A percentile compares a stretch with the other conserved stretches of the same genome.
Conservation (phyloP, 2,113 vertebrate genomes). For the Aphelocoma coerulescens region DNA sequence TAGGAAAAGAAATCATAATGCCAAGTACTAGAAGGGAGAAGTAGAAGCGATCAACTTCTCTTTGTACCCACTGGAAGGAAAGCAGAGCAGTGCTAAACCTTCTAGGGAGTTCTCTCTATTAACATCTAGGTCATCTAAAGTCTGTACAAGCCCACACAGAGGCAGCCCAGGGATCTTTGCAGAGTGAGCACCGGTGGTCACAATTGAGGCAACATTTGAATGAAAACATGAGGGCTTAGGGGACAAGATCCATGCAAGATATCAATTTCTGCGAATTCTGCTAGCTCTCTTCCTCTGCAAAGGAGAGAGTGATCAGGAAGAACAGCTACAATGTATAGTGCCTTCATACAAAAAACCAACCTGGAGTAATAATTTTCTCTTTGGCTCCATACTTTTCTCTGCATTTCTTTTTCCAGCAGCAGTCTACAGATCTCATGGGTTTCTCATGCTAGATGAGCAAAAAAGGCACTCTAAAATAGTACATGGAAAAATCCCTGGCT, state of each 20-base stretch:
- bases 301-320: too few relatives aligned
- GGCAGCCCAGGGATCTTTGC: too few relatives aligned
- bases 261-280: background rate
- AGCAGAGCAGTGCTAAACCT: background rate
- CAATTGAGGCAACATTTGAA: background rate
- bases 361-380: background rate
- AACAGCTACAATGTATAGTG: background rate
- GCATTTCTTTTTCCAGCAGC: background rate
- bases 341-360: background rate
- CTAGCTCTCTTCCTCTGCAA: background rate
- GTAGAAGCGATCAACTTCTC: background rate
- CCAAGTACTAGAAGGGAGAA: background rate
- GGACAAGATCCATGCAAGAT: background rate
- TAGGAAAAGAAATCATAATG: background rate
- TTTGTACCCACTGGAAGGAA: background rate
- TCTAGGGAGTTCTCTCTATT: background rate
- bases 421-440: too few relatives aligned
- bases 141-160: background rate
- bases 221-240: background rate
- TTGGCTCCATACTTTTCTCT: background rate
- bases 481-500: background rate
- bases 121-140: background rate
- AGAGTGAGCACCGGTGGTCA: background rate
- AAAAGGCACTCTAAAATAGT: background rate
- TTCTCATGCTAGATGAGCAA: background rate